A percentile compares a stretch with the other conserved stretches of the same genome.
These are phyloP conservation scores for Drosophila pseudotalamancana DNA, from an alignment of 2,888 invertebrate genomes.

Conservation along the genomic window DNA sequence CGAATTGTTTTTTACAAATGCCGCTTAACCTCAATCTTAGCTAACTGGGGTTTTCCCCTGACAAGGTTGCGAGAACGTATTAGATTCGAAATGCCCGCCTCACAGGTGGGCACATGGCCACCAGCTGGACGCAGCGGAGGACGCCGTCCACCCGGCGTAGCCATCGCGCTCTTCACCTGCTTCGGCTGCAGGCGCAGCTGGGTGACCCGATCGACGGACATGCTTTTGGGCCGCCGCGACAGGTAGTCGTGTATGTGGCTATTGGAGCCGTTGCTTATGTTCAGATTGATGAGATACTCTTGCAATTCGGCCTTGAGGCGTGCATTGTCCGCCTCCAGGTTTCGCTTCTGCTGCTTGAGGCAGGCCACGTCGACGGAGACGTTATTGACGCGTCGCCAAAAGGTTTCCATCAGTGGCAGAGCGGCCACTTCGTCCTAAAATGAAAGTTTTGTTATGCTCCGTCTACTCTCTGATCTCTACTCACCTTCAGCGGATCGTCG, in stretches of 20 bases:
- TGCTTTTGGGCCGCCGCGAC: conserved; percentile 81
- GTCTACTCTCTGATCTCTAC: not conserved
- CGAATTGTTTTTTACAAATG: not conserved
- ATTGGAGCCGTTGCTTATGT: conserved; percentile 84
- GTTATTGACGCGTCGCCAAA: conserved; percentile 88
- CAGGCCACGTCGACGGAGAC: conserved; percentile 86
- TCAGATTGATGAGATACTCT: conserved; percentile 87
- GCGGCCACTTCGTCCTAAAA: conserved; percentile 85
- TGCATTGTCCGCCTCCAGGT: conserved; percentile 87
- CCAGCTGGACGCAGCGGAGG: conserved; percentile 2
- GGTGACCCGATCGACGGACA: conserved; percentile 82
- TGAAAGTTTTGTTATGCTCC: not conserved
- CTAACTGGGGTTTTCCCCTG: conserved; percentile 67
- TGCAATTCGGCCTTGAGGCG: conserved; percentile 87
- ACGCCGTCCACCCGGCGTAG: conserved; percentile 31
- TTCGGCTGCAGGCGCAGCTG: conserved; percentile 72
- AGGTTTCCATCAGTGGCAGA: conserved; percentile 88
- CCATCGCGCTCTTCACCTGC: conserved; percentile 60
- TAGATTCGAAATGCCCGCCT: conserved; percentile 86
- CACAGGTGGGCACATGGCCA: conserved; percentile 65
- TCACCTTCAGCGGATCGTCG: conserved; percentile 55
- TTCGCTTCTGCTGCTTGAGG: conserved; percentile 82
- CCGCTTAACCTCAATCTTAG: conserved; percentile 57
- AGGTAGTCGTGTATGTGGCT: conserved; percentile 80
- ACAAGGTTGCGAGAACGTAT: conserved; percentile 83